Percentiles rank a stretch among this genome's conserved stretches.
These are phyloP conservation scores for Hydractinia symbiolongicarpus DNA, from an alignment of 30 jellyfish, hydroid and myxozoan genomes.

Conservation along the genomic window DNA sequence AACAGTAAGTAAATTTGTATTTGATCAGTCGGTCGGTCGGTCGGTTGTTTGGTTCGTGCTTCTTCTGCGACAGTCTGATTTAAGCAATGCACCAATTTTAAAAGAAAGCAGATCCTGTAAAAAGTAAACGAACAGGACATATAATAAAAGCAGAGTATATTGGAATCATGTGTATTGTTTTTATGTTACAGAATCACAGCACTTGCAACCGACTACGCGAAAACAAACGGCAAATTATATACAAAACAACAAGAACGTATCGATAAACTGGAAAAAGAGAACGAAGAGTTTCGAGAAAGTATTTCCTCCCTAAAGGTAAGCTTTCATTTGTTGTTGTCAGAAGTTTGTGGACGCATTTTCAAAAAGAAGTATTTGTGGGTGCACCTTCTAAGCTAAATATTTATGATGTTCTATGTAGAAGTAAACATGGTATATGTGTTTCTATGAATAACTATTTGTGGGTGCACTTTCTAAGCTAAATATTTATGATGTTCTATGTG, in stretches of 20 bases:
- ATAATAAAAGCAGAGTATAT: too few relatives aligned
- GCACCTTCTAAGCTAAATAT: too few relatives aligned
- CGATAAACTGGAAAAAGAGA: conserved; percentile 33
- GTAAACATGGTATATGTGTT: neutral
- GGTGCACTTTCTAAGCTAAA: neutral
- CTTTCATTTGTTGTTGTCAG: neutral
- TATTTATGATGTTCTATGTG: neutral
- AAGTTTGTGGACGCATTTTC: neutral
- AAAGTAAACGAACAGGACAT: too few relatives aligned
- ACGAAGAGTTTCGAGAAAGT: conserved; percentile 49
- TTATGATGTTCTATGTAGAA: neutral
- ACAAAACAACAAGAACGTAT: conserved; percentile 33
- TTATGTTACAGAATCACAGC: too few relatives aligned
- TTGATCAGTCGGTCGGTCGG: too few relatives aligned
- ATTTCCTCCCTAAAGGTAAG: conserved; percentile 43
- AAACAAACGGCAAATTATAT: neutral
- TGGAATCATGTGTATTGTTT: too few relatives aligned
- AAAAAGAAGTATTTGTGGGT: neutral
- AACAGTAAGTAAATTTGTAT: neutral
- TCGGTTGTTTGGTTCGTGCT: too few relatives aligned
- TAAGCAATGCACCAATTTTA: too few relatives aligned
- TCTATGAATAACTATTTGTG: neutral
- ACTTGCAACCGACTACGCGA: too few relatives aligned
- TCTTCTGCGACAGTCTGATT: too few relatives aligned
- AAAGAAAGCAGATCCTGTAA: too few relatives aligned